These are phyloP conservation scores for Heliconius charithonia DNA, from an alignment of 2,888 invertebrate species.

Conservation along the genomic window DNA sequence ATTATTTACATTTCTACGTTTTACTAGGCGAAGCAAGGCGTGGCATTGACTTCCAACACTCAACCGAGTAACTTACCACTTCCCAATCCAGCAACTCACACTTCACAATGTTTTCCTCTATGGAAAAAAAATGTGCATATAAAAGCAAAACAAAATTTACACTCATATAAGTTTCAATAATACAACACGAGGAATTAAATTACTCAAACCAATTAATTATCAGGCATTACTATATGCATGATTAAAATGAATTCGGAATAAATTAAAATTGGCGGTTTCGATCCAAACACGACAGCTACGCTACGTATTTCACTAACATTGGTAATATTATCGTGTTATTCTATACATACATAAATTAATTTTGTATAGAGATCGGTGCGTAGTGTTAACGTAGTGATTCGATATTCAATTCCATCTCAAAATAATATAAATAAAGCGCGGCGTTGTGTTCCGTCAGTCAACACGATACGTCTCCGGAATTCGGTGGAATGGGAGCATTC, in stretches of 20 bases:
- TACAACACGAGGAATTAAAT: constrained; percentile 20
- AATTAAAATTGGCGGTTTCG: constrained; percentile 28
- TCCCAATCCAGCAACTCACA: too few relatives aligned
- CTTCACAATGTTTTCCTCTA: too few relatives aligned
- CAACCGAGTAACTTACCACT: too few relatives aligned
- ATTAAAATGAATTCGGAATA: constrained; percentile 32
- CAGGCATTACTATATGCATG: constrained; percentile 18
- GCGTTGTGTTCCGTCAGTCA: neutral
- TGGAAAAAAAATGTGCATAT: neutral
- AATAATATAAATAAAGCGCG: neutral
- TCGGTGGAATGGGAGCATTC: neutral
- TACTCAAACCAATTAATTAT: constrained; percentile 35
- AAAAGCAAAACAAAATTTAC: neutral
- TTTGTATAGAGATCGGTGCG: neutral
- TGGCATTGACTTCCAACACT: too few relatives aligned
- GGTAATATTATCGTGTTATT: neutral
- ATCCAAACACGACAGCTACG: neutral
- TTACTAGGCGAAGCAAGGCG: too few relatives aligned
- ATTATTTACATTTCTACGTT: too few relatives aligned
- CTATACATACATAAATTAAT: too few relatives aligned
- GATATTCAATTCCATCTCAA: neutral
- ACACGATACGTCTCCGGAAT: neutral
- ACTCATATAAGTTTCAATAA: constrained; percentile 15
- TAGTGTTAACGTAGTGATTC: too few relatives aligned
- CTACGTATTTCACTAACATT: neutral